Evolutionary conservation across 2,888 invertebrate genomes (phyloP).

Genomic region (Euspilapteryx auroguttella): DNA sequence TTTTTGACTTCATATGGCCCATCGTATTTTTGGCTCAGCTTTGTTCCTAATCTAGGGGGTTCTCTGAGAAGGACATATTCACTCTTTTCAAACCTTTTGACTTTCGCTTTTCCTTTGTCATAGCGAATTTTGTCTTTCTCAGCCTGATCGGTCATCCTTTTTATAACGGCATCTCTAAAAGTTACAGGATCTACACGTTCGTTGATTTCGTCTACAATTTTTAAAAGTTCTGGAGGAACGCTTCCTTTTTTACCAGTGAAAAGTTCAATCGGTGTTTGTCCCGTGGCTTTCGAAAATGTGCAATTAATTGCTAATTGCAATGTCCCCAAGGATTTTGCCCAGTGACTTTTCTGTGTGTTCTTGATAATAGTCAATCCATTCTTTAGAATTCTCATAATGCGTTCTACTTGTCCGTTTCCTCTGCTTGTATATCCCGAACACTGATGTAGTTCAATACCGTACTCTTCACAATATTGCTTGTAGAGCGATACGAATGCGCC

Average conservation of each 20-base stretch:
- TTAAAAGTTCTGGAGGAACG: constrained; percentile 10
- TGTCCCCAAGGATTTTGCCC: constrained; percentile 10
- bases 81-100: too few species aligned
- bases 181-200: constrained; percentile 8
- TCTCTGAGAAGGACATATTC: too few species aligned
- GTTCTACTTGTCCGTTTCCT: constrained; percentile 11
- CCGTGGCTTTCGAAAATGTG: constrained; percentile 9
- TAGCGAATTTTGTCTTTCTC: constrained; percentile 9
- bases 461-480: constrained; percentile 8
- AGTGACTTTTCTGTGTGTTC: constrained; percentile 10
- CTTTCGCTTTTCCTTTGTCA: constrained; percentile 6
- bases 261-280: constrained; percentile 10
- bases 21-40: too few species aligned
- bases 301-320: constrained; percentile 12
- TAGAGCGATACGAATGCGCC: constrained; percentile 10
- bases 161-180: constrained; percentile 8
- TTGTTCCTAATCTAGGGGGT: too few species aligned
- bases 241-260: constrained; percentile 9
- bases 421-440: constrained; percentile 11
- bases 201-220: constrained; percentile 8
- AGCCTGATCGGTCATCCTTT: constrained; percentile 7
- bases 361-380: constrained; percentile 9
- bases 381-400: constrained; percentile 8
- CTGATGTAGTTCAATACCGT: constrained; percentile 8
- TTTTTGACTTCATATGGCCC: too few species aligned